phyloP scores from a whole-genome alignment of 1,140 invertebrate species.

The Harpegnathos saltator region DNA sequence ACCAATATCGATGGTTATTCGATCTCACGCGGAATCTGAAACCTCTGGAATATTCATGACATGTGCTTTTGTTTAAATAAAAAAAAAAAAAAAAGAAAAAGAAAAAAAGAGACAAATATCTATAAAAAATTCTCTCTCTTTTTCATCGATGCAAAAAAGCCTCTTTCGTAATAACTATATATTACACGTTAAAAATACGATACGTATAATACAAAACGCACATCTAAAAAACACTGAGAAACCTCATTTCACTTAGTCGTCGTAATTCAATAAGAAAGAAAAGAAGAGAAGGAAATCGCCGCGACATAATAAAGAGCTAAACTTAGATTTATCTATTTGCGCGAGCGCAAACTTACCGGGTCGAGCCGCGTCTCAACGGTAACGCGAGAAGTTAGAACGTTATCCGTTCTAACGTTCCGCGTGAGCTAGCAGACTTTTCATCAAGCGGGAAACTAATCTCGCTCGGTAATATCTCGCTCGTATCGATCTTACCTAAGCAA shows the following conservation, averaged over 20 bases:
- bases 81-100: too few relatives aligned
- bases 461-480: not conserved
- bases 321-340: not conserved
- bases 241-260: not conserved
- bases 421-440: not conserved
- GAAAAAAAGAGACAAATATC: too few relatives aligned
- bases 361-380: not conserved
- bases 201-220: not conserved
- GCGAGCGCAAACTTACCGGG: not conserved
- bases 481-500: constrained; percentile 12
- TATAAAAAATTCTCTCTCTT: too few relatives aligned
- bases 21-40: too few relatives aligned
- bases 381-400: not conserved
- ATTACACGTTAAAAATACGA: not conserved
- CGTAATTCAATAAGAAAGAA: not conserved
- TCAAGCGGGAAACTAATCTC: not conserved
- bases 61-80: too few relatives aligned
- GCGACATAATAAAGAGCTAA: not conserved
- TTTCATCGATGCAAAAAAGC: too few relatives aligned
- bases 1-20: too few relatives aligned
- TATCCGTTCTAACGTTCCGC: not conserved
- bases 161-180: too few relatives aligned
- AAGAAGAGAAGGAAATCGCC: not conserved
- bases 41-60: too few relatives aligned
- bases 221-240: not conserved